Conservation (phyloP, 37 sponge, comb jelly and placozoan genomes). For the Amphimedon queenslandica region DNA sequence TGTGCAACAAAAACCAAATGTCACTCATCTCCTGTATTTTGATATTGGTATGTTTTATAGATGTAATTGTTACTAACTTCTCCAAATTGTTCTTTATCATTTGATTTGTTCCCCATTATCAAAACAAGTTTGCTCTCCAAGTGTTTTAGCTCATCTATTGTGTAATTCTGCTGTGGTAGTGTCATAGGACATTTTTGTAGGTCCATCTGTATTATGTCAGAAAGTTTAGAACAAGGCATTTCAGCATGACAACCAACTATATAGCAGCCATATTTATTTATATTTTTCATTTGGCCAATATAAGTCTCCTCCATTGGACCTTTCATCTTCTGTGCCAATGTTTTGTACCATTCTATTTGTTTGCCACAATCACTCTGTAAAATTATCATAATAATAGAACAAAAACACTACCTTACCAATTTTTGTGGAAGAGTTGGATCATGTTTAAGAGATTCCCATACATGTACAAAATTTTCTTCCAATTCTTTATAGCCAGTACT, state of each 20-base stretch:
- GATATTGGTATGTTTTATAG: neutral
- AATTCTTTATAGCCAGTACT: conserved; percentile 15
- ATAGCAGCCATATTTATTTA: conserved; percentile 53
- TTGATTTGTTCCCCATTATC: conserved; percentile 61
- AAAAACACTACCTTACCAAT: conserved; percentile 24
- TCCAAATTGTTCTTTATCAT: conserved; percentile 44
- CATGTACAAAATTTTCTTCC: conserved; percentile 4
- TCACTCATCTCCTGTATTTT: too few species aligned
- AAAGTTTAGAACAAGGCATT: too few species aligned
- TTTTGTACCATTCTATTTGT: conserved; percentile 61
- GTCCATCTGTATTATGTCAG: conserved; percentile 30
- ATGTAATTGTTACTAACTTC: conserved; percentile 25
- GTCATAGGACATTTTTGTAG: neutral
- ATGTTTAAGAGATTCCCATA: conserved; percentile 44
- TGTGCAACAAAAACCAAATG: too few species aligned
- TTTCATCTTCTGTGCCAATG: conserved; percentile 40
- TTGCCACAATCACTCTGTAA: conserved; percentile 29
- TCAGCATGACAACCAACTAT: conserved; percentile 22
- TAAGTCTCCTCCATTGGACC: conserved; percentile 56
- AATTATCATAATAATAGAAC: neutral
- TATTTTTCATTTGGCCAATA: conserved; percentile 57
- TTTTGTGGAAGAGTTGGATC: conserved; percentile 22
- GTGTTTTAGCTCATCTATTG: conserved; percentile 62
- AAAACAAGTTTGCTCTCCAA: conserved; percentile 76
- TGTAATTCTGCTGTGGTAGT: conserved; percentile 29